Conservation (phyloP, 1,140 invertebrate species). For the Lysiphlebus fabarum region DNA sequence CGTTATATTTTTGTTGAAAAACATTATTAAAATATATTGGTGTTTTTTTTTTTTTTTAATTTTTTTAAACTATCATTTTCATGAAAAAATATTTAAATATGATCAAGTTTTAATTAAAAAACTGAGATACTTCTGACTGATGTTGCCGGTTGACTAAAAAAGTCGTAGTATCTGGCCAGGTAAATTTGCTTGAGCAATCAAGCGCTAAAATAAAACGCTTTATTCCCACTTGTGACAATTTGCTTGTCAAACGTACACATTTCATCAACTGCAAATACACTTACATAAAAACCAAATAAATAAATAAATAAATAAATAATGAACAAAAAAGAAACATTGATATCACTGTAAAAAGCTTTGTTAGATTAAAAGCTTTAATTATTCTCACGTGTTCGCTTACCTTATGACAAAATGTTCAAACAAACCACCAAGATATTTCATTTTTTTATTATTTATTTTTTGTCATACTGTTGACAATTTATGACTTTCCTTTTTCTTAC, state of each 20-base stretch:
- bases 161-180: background rate
- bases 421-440: no score
- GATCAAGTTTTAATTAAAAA: no score
- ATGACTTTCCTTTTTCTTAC: no score
- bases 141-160: background rate
- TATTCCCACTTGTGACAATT: conserved; percentile 11
- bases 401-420: no score
- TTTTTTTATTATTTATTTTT: no score
- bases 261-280: background rate
- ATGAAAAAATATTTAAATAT: background rate
- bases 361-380: conserved; percentile 3
- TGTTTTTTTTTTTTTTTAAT: background rate
- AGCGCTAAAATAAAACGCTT: conserved; percentile 16
- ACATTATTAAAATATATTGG: background rate
- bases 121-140: background rate
- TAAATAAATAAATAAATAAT: no score
- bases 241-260: conserved; percentile 4
- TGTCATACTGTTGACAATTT: no score
- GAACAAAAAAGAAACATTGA: no score
- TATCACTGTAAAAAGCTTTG: no score
- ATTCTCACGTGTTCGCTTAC: conserved; percentile 1
- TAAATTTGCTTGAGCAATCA: conserved; percentile 13
- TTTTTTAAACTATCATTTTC: background rate
- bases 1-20: background rate
- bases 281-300: no score